Conservation (phyloP, 2,113 vertebrate genomes). For the Thalassarche chlororhynchos region DNA sequence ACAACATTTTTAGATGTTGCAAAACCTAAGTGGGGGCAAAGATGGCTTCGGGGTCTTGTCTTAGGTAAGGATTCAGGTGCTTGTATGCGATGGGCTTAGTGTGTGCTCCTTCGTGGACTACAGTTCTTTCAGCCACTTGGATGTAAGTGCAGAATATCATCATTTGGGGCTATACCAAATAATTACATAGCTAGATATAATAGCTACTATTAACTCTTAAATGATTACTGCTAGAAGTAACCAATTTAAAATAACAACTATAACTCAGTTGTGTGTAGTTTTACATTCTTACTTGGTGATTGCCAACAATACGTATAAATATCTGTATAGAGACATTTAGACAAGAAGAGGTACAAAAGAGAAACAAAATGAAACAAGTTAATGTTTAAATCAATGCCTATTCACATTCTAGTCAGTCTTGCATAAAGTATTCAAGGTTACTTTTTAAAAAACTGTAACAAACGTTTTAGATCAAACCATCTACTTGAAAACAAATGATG, state of each 20-base stretch:
- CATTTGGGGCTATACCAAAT: background rate
- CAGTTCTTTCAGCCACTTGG: background rate
- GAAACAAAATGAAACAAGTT: background rate
- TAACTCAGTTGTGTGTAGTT: background rate
- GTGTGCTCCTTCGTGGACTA: background rate
- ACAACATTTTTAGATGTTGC: background rate
- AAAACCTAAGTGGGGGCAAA: background rate
- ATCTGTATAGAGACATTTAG: background rate
- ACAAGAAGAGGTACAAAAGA: background rate
- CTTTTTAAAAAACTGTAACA: background rate
- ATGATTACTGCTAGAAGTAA: background rate
- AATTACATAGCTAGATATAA: background rate
- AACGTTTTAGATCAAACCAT: background rate
- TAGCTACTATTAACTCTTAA: background rate
- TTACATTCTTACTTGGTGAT: background rate
- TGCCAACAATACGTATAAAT: background rate
- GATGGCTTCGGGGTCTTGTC: background rate
- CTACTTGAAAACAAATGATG: background rate
- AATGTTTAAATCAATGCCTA: background rate
- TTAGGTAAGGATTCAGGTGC: background rate
- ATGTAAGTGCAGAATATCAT: background rate
- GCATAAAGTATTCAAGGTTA: background rate
- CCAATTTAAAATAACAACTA: background rate
- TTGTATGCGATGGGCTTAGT: background rate
- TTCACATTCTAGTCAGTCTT: background rate